Evolutionary conservation across 2,888 invertebrate genomes (phyloP), one percentile per base, ranked within the genome.

Genomic region (Ophion obscuratus): DNA sequence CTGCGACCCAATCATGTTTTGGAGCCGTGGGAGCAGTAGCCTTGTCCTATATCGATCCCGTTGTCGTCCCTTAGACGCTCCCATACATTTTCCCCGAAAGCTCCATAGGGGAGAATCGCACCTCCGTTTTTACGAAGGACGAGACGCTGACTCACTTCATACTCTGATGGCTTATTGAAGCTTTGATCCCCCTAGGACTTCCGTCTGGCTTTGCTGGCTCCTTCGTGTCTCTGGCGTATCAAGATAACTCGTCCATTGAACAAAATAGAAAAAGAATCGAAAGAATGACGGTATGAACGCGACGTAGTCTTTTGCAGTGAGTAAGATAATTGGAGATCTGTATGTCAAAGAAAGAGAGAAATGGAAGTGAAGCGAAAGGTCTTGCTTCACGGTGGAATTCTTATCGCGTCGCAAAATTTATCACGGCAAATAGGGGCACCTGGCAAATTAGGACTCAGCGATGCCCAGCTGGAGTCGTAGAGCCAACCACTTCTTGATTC

Each of bases 361-460:
- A 47, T 57, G 24, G 57, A 24, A 70, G 27, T 11, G 36, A 40
- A 31, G 14, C 44, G 77, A 57, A 40, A 17, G 73, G 40, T 71
- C 27, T 44, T 66, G 70, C 57, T 40, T 71, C 64, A 64, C 76
- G 77, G 73, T 66, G 64, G 36, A 74, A 83, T 83, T 73, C 59
- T 83, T 83, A 78, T 78, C 83, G 83, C 66, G 83, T 67, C 61
- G 73, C 59, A n/a, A 83, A 78, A 67, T 83, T 83, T 61, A 59
- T 17, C 47, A 44, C 11, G 36, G 36, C 14, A 82, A 78, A 83
- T 83, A 83, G 73, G 77, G 67, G 78, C 73, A 83, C 73, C 78
- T 70, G 62, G 62, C 20, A 78, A 78, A 83, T 83, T 83, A 83
- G 73, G 73, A 78, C 59, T 61, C 78, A 73, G 67, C 78, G 71